Conservation (phyloP, 2,888 invertebrate genomes). For the Drosophila kuntzei region DNA sequence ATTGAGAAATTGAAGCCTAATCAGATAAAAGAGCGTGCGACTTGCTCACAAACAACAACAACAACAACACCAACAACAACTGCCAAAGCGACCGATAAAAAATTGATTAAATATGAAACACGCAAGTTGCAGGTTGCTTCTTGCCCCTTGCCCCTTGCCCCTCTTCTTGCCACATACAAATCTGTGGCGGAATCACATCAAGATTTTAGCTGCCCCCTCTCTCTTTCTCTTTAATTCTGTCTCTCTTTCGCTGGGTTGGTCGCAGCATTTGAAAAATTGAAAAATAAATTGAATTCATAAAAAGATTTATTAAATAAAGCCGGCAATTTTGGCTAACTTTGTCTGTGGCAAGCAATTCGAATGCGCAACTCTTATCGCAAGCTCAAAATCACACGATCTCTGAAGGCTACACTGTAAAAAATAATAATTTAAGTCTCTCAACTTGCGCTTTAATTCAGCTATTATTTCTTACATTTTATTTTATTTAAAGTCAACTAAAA, state of each 20-base stretch:
- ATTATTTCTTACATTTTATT: too few species aligned
- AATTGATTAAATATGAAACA: slow-evolving; percentile 83
- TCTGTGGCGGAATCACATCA: slow-evolving; percentile 49
- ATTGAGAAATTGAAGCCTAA: slow-evolving; percentile 81
- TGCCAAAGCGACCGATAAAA: slow-evolving; percentile 47
- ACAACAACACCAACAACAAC: slow-evolving; percentile 24
- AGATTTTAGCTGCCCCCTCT: slow-evolving; percentile 20
- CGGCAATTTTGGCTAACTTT: slow-evolving; percentile 68
- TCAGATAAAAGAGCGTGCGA: slow-evolving; percentile 77
- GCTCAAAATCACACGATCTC: slow-evolving; percentile 63
- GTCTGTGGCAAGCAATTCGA: slow-evolving; percentile 38
- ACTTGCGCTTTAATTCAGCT: too few species aligned
- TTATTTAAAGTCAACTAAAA: too few species aligned
- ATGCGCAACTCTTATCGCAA: slow-evolving; percentile 63
- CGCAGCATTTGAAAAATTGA: slow-evolving; percentile 71
- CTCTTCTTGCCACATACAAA: slow-evolving; percentile 15
- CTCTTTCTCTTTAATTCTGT: not conserved
- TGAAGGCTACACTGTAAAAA: not conserved
- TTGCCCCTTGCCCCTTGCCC: slow-evolving; percentile 1
- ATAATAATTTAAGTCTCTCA: not conserved
- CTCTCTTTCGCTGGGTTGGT: slow-evolving; percentile 33
- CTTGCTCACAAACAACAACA: slow-evolving; percentile 33
- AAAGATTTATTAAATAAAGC: slow-evolving; percentile 74
- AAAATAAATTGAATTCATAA: slow-evolving; percentile 76
- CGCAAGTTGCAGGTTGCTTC: slow-evolving; percentile 63